These are phyloP conservation scores for Ameiurus melas DNA, from an alignment of 2,113 vertebrate genomes.

Conservation along the genomic window DNA sequence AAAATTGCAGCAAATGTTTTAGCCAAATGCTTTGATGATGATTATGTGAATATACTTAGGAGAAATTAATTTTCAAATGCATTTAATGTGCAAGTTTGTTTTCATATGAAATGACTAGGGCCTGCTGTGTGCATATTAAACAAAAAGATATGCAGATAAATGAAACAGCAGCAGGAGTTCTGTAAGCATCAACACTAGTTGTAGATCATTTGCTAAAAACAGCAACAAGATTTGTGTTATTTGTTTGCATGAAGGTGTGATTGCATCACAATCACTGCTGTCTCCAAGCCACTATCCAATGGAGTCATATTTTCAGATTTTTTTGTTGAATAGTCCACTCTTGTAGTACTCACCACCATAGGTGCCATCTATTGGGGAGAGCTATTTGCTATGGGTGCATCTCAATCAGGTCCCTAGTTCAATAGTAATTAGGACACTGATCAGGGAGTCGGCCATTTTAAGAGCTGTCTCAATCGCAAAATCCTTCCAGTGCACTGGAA, in stretches of 20 bases:
- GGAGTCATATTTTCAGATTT: neutral
- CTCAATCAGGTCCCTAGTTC: no score
- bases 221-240: neutral
- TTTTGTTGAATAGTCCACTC: neutral
- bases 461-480: no score
- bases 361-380: no score
- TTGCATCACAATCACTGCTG: neutral
- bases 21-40: neutral
- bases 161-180: neutral
- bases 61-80: neutral
- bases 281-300: neutral
- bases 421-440: no score
- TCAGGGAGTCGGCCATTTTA: no score
- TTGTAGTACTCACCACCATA: neutral
- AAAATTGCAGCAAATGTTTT: neutral
- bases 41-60: neutral
- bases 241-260: neutral
- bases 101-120: neutral
- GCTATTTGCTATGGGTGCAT: neutral
- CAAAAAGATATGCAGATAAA: slow-evolving; percentile 7
- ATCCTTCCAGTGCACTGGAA: no score
- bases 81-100: neutral
- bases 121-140: neutral
- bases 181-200: neutral
- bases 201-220: neutral